Evolutionary conservation across 2,113 vertebrate genomes (phyloP), one percentile per base, ranked within the genome.

Genomic region (Erythrocercus mccallii): DNA sequence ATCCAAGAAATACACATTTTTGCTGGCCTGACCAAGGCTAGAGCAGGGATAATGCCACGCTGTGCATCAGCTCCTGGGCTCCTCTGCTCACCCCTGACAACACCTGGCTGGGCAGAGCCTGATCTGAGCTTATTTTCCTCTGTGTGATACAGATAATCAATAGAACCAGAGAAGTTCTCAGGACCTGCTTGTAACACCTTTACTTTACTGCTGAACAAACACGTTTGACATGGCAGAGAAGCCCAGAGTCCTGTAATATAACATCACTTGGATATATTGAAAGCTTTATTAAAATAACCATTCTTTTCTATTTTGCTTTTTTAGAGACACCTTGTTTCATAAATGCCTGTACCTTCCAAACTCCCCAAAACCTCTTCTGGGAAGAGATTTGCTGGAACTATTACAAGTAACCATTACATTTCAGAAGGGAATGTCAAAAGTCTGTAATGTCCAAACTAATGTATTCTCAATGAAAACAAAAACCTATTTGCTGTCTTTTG

Each of bases 31-130:
- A 38, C n/a, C 18, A 38, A 58, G 14, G 12, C 25, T 19, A 35
- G 68, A 53, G 51, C 30, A 38, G 42, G 2, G 35, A 35, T 2
- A 15, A 35, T 47, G 30, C 35, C 61, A 68, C 0, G 1, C 44
- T 57, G 13, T 27, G 44, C 16, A 58, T 14, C 70, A 74, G 51
- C 53, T 61, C n/a, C 7, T 3, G 25, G 42, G 33, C 45, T 47
- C 57, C 62, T 35, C 53, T 72, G 56, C 47, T 40, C 8, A 16
- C 4, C 28, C 7, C 19, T 79, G 33, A 28, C 6, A 61, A 54
- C 45, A 47, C 5, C 50, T 6, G 14, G 23, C 53, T 25, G 64
- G 50, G 57, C 54, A 83, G 20, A 77, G 58, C 37, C 64, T 35
- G 37, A 70, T 25, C 38, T 28, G 16, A 60, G 53, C 11, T 62